phyloP scores from a whole-genome alignment of 2,113 vertebrate species.

The Sus scrofa region DNA sequence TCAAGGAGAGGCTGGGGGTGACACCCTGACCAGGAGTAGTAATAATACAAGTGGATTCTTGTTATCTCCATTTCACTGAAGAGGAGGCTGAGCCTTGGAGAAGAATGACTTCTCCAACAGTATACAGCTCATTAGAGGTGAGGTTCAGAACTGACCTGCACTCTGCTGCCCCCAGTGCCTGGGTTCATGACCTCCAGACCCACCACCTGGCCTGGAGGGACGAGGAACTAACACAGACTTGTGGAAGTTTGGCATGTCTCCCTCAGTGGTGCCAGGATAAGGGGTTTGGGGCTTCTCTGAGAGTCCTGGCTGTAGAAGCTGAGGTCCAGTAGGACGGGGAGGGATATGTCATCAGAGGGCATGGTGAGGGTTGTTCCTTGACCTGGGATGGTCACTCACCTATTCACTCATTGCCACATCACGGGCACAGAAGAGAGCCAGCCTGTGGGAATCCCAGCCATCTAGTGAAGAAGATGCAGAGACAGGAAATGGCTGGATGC shows the following conservation, averaged over 20 bases:
- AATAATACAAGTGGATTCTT: no score
- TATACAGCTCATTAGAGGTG: background rate
- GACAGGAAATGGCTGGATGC: background rate
- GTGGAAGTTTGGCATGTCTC: background rate
- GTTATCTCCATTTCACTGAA: no score
- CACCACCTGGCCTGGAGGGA: background rate
- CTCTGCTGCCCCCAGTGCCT: background rate
- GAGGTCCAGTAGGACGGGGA: background rate
- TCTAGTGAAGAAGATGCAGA: background rate
- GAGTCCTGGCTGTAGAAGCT: background rate
- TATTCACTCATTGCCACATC: background rate
- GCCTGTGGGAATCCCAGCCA: background rate
- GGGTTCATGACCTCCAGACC: background rate
- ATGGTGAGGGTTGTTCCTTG: background rate
- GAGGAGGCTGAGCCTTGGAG: background rate
- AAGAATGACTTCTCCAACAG: background rate
- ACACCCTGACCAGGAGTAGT: background rate
- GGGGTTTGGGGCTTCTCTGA: background rate
- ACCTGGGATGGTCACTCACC: no score
- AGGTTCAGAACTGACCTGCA: background rate
- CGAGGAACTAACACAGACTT: background rate
- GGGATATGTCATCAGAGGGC: background rate
- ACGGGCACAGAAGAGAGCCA: background rate
- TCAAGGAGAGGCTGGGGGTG: background rate
- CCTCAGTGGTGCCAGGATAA: background rate